Evolutionary conservation across 2,888 invertebrate genomes (phyloP).

Genomic region (Ganaspis brasiliensis): DNA sequence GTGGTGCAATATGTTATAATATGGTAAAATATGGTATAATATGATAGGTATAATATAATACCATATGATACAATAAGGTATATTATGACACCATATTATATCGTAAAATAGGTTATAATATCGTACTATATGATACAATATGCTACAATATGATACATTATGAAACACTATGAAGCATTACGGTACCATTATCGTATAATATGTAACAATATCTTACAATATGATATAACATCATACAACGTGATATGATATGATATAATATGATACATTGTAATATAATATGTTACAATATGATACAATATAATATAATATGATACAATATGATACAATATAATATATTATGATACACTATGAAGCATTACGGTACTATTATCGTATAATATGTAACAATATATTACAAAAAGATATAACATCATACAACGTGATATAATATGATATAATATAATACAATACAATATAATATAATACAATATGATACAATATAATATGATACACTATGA

Average conservation of each 20-base stretch:
- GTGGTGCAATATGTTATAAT: no score
- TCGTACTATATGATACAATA: slow-evolving; percentile 2
- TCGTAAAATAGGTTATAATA: no score
- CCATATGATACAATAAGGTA: not conserved
- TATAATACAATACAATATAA: not conserved
- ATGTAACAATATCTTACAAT: no score
- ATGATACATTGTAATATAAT: not conserved
- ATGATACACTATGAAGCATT: not conserved
- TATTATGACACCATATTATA: no score
- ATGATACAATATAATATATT: not conserved
- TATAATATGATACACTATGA: not conserved
- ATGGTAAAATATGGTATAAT: no score
- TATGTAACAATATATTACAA: no score
- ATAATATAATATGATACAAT: not conserved
- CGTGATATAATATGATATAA: not conserved
- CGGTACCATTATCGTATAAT: no score
- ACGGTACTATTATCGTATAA: not conserved
- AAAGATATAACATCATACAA: no score
- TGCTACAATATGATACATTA: not conserved
- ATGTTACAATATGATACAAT: not conserved
- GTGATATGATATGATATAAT: not conserved
- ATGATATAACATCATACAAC: no score
- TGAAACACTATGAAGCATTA: no score
- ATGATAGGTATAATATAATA: not conserved
- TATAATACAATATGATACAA: not conserved